Conservation (phyloP, 2,888 invertebrate species). For the Cantharis nigra region DNA sequence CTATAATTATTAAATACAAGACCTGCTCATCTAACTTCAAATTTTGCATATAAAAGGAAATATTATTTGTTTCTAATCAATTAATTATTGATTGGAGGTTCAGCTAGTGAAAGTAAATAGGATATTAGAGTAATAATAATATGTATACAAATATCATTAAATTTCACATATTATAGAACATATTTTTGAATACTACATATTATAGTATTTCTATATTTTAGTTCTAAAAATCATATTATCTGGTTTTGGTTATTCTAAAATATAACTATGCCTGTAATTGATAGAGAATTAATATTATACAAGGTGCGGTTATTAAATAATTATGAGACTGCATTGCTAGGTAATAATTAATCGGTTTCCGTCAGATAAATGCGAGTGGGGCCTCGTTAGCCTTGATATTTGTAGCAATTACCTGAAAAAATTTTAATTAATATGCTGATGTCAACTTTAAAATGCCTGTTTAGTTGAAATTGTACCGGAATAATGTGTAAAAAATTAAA, state of each 20-base stretch:
- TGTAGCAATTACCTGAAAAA: not conserved
- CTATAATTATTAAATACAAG: not conserved
- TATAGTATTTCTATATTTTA: too few species aligned
- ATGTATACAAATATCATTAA: too few species aligned
- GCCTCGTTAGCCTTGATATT: not conserved
- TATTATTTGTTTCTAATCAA: not conserved
- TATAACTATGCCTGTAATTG: too few species aligned
- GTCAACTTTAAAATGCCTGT: not conserved
- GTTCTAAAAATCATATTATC: too few species aligned
- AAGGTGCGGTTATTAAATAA: not conserved
- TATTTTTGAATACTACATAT: too few species aligned
- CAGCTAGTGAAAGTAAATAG: not conserved
- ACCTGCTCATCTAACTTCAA: not conserved
- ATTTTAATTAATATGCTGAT: not conserved
- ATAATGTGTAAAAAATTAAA: not conserved
- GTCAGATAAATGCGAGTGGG: not conserved
- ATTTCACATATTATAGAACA: not conserved
- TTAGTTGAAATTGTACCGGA: not conserved
- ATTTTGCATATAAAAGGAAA: not conserved
- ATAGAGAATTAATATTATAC: not conserved
- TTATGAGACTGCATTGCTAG: not conserved
- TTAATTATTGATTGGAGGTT: not conserved
- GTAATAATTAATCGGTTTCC: not conserved
- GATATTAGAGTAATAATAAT: not conserved
- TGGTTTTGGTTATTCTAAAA: too few species aligned